A percentile compares a stretch with the other conserved stretches of the same genome.
Evolutionary conservation across 2,797 vertebrate genomes (phyloP).

Genomic region (Falco peregrinus): DNA sequence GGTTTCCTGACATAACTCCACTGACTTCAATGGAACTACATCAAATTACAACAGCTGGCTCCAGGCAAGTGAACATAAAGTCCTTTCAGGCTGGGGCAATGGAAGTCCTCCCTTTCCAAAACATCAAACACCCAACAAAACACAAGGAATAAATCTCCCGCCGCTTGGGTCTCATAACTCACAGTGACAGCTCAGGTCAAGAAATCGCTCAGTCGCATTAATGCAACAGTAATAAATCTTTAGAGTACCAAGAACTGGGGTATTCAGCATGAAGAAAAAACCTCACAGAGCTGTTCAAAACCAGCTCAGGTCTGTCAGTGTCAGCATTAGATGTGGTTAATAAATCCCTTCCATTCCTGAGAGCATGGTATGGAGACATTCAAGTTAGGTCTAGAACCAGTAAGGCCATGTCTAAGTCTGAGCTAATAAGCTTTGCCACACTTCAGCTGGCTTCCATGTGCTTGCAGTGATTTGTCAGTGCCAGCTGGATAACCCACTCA

Average conservation of each 20-base stretch:
- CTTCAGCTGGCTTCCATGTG: neutral
- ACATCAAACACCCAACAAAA: slow-evolving; percentile 20
- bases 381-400: neutral
- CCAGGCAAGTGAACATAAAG: neutral
- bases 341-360: neutral
- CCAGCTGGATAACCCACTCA: neutral
- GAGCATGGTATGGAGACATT: neutral
- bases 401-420: neutral
- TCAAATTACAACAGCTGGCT: slow-evolving; percentile 24
- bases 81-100: neutral
- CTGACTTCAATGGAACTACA: neutral
- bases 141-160: neutral
- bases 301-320: neutral
- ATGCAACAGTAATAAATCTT: neutral
- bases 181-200: neutral
- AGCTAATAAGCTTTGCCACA: neutral
- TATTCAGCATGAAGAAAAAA: neutral
- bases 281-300: neutral
- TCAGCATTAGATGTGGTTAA: neutral
- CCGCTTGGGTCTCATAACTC: neutral
- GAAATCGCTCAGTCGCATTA: neutral
- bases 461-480: neutral
- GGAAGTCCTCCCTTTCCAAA: slow-evolving; percentile 15
- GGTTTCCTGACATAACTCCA: neutral
- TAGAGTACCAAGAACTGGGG: neutral